Percentiles rank a stretch among this genome's conserved stretches.
phyloP scores from a whole-genome alignment of 2,797 vertebrate species.

The Poeciliopsis gracilis region DNA sequence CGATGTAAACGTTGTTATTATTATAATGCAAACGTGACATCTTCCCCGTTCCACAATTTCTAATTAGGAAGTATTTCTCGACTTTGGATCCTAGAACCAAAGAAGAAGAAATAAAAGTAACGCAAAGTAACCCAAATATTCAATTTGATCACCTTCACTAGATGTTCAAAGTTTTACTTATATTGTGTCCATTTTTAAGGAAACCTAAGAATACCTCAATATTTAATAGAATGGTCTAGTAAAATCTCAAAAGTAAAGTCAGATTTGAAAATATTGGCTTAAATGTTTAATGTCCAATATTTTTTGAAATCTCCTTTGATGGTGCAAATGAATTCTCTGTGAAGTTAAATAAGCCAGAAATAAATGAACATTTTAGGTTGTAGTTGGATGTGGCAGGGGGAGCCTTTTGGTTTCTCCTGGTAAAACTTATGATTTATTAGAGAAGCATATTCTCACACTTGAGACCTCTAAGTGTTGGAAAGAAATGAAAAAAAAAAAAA shows the following conservation, averaged over 20 bases:
- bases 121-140: background rate
- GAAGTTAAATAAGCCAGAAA: background rate
- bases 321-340: background rate
- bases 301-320: background rate
- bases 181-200: background rate
- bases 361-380: background rate
- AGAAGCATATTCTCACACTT: background rate
- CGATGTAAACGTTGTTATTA: no score
- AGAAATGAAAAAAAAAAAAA: background rate
- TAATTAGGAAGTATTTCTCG: background rate
- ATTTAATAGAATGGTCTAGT: background rate
- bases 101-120: background rate
- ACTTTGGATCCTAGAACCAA: background rate
- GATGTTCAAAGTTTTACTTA: background rate
- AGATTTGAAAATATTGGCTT: background rate
- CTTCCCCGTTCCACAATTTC: background rate
- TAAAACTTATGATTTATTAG: background rate
- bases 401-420: background rate
- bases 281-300: background rate
- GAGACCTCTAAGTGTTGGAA: no score
- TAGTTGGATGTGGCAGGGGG: background rate
- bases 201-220: background rate
- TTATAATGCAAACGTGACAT: background rate
- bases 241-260: background rate
- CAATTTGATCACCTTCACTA: background rate